Evolutionary conservation across 2,113 vertebrate genomes (phyloP).

Genomic region (Meles meles): DNA sequence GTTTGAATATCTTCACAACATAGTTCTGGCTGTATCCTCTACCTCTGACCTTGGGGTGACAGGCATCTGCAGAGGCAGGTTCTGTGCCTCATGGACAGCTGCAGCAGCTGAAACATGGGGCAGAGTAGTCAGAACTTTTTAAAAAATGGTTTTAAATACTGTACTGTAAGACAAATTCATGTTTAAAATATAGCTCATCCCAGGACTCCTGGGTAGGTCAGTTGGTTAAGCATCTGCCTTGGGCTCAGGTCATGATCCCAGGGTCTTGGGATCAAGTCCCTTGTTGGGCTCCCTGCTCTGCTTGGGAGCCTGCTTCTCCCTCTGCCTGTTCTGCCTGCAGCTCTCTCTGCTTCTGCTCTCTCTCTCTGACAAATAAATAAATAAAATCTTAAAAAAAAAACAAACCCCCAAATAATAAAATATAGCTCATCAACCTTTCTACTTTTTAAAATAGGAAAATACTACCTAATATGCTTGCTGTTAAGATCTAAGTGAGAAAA

Average conservation of each 20-base stretch:
- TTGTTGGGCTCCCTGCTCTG: too few relatives aligned
- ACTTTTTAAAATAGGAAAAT: slow-evolving; percentile 10
- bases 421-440: neutral
- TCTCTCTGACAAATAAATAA: too few relatives aligned
- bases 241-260: too few relatives aligned
- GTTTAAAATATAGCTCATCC: neutral
- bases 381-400: too few relatives aligned
- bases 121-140: neutral
- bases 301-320: too few relatives aligned
- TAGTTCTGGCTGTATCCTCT: neutral
- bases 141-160: neutral
- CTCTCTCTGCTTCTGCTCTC: too few relatives aligned
- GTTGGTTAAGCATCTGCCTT: too few relatives aligned
- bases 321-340: too few relatives aligned
- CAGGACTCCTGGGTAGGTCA: too few relatives aligned
- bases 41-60: neutral
- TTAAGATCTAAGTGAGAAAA: slow-evolving; percentile 27
- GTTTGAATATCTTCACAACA: neutral
- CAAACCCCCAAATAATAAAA: neutral
- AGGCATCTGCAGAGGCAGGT: neutral
- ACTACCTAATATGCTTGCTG: neutral
- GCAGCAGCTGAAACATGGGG: neutral
- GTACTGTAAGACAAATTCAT: neutral
- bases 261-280: too few relatives aligned
- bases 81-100: neutral